Percentiles rank a stretch among this genome's conserved stretches.
phyloP scores from a whole-genome alignment of 2,113 vertebrate genomes.

The Toxostoma redivivum region DNA sequence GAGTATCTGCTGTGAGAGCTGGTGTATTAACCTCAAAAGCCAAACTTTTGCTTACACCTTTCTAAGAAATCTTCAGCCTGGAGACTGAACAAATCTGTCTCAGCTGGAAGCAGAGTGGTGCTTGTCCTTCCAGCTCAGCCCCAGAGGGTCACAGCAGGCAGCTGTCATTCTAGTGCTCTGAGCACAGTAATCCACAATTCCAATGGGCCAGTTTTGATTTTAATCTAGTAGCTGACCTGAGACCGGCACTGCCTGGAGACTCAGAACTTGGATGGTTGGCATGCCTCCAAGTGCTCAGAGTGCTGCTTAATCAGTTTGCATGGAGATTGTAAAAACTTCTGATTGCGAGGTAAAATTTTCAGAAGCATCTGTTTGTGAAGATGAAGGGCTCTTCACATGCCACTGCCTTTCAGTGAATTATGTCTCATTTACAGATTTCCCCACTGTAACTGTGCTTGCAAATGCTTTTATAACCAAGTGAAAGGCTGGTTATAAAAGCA shows the following conservation, averaged over 20 bases:
- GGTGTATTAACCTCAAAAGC: background rate
- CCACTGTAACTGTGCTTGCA: background rate
- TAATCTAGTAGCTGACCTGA: background rate
- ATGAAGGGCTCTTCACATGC: background rate
- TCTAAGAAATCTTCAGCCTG: background rate
- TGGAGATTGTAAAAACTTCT: background rate
- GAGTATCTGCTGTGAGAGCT: background rate
- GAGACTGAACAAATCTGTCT: background rate
- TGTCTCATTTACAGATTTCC: background rate
- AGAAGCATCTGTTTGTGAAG: background rate
- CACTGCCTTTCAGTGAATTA: background rate
- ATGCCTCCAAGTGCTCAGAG: background rate
- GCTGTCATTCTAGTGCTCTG: background rate
- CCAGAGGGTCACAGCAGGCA: background rate
- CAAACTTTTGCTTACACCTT: background rate
- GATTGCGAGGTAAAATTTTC: background rate
- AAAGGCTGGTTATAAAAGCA: background rate
- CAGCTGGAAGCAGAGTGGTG: background rate
- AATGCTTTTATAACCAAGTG: background rate
- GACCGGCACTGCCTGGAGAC: background rate
- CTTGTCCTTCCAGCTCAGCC: background rate
- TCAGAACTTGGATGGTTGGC: background rate
- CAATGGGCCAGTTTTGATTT: background rate
- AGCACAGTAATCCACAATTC: background rate
- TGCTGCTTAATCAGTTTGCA: background rate